Conservation (phyloP, 1,140 invertebrate species). For the Mactra quadrangularis region DNA sequence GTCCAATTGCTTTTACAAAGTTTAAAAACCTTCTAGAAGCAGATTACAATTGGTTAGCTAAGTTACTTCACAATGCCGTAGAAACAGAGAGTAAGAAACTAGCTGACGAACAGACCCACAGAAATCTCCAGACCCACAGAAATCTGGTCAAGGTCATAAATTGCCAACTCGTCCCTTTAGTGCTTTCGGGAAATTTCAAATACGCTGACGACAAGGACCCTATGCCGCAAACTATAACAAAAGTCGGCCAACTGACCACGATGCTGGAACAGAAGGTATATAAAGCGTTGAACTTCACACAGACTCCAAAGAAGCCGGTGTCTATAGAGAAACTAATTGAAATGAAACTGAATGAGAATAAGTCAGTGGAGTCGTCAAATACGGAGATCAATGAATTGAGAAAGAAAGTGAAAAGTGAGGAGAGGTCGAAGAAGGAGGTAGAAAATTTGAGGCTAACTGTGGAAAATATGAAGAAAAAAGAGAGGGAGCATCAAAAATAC, state of each 20-base stretch:
- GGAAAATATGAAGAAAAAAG: slow-evolving; percentile 7
- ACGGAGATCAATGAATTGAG: slow-evolving; percentile 6
- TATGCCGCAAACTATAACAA: slow-evolving; percentile 5
- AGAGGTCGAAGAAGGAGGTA: slow-evolving; percentile 9
- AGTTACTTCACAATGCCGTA: neutral
- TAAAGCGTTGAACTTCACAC: neutral
- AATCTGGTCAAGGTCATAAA: slow-evolving; percentile 7
- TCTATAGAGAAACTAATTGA: slow-evolving; percentile 17
- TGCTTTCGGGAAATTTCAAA: slow-evolving; percentile 14
- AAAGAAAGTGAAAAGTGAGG: slow-evolving; percentile 7
- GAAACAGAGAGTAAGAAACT: neutral
- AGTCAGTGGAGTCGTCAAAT: neutral
- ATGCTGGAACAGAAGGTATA: slow-evolving; percentile 5
- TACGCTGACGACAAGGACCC: slow-evolving; percentile 2
- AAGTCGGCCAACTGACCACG: neutral
- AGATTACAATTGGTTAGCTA: slow-evolving; percentile 25
- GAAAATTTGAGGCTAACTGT: neutral
- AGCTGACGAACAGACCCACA: neutral
- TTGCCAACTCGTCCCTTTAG: slow-evolving; percentile 15
- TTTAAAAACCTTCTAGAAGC: slow-evolving; percentile 4
- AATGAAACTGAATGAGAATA: slow-evolving; percentile 1
- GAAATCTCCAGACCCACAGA: neutral
- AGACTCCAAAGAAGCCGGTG: neutral
- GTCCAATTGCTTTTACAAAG: slow-evolving; percentile 14
- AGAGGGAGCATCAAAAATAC: neutral